Conservation (phyloP, 2,888 invertebrate genomes). For the Ormyrus pomaceus region DNA sequence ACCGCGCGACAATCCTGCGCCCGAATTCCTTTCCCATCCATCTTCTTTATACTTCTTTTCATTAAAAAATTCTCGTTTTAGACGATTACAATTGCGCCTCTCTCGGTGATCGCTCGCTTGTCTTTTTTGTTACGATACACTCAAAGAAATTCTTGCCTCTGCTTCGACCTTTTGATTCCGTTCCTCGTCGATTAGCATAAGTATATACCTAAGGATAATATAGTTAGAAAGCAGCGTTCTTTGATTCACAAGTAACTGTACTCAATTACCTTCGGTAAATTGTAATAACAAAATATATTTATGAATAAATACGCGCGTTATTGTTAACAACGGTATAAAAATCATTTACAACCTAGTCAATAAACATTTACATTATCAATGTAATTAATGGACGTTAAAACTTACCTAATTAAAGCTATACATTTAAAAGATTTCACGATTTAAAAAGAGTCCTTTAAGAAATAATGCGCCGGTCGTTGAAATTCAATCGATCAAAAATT, state of each 20-base stretch:
- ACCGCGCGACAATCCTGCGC: constrained; percentile 22
- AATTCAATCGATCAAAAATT: constrained; percentile 13
- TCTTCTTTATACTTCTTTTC: constrained; percentile 3
- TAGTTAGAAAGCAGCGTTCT: too few relatives aligned
- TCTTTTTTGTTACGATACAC: constrained; percentile 17
- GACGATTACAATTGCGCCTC: constrained; percentile 21
- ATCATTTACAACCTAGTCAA: background rate
- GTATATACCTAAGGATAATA: too few relatives aligned
- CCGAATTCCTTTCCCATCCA: background rate
- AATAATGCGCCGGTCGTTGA: too few relatives aligned
- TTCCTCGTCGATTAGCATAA: too few relatives aligned
- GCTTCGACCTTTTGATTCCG: background rate
- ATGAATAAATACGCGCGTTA: background rate
- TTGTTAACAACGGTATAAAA: background rate
- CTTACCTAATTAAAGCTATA: too few relatives aligned
- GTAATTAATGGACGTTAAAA: too few relatives aligned
- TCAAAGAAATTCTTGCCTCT: constrained; percentile 35
- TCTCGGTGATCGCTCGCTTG: constrained; percentile 19
- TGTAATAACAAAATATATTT: background rate
- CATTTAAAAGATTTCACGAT: too few relatives aligned
- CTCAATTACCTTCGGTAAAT: background rate
- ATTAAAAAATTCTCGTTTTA: constrained; percentile 5
- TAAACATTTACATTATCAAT: too few relatives aligned
- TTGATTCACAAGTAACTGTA: too few relatives aligned
- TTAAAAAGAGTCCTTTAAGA: too few relatives aligned